phyloP scores from a whole-genome alignment of 2,888 invertebrate species.

The Trisateles emortualis region DNA sequence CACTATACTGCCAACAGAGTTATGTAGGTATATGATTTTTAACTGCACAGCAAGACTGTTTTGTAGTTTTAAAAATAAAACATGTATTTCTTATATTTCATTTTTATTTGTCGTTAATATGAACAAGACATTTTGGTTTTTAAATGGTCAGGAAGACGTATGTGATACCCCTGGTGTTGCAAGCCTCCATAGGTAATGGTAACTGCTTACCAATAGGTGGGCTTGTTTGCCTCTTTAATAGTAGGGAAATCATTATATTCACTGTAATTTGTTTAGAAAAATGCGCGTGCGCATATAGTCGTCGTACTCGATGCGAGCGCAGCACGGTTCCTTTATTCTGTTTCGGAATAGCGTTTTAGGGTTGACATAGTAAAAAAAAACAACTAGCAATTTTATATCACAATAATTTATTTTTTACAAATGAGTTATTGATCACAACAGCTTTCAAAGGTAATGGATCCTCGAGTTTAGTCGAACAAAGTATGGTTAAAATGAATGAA shows the following conservation, averaged over 20 bases:
- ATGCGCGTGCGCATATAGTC: no score
- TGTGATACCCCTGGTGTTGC: no score
- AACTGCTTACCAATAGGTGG: no score
- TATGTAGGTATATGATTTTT: constrained; percentile 20
- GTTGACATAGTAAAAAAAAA: constrained; percentile 20
- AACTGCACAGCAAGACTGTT: constrained; percentile 45
- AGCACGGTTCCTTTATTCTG: no score
- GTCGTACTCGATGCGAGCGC: no score
- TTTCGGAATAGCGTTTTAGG: neutral
- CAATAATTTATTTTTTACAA: constrained; percentile 88
- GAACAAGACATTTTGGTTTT: neutral
- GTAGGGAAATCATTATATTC: no score
- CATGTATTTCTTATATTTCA: constrained; percentile 25
- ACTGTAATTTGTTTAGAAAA: no score
- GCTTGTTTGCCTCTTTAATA: no score
- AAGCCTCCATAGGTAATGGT: no score
- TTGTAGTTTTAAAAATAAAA: constrained; percentile 41
- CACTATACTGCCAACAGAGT: constrained; percentile 28
- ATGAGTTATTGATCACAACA: constrained; percentile 84
- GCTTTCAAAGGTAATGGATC: constrained; percentile 73
- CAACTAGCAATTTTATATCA: constrained; percentile 75
- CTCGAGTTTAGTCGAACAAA: constrained; percentile 71
- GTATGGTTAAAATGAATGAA: constrained; percentile 70
- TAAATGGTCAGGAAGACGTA: no score
- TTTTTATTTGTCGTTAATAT: neutral